phyloP scores from a whole-genome alignment of 64 coral and sea anemone genomes.

The Pocillopora damicornis region DNA sequence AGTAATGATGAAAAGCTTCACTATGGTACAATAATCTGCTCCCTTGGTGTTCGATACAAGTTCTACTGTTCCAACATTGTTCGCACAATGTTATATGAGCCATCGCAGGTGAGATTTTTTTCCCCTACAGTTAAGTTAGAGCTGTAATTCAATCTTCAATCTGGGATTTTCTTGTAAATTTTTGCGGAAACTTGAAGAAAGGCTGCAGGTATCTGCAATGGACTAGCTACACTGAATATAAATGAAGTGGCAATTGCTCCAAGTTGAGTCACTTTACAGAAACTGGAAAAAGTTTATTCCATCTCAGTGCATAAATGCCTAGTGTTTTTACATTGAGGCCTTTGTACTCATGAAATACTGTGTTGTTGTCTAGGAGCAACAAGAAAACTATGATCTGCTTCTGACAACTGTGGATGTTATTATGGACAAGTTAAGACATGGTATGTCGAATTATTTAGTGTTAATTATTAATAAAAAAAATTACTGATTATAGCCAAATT shows the following conservation, averaged over 20 bases:
- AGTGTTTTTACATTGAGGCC: no score
- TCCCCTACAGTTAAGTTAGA: neutral
- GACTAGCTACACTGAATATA: no score
- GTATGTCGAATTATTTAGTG: conserved; percentile 14
- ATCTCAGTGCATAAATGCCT: no score
- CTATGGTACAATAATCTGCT: conserved; percentile 96
- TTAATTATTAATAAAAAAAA: neutral
- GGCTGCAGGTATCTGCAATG: no score
- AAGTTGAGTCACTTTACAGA: no score
- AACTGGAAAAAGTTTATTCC: no score
- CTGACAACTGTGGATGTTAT: conserved; percentile 70
- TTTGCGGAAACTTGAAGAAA: no score
- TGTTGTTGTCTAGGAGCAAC: conserved; percentile 65
- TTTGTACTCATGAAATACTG: neutral
- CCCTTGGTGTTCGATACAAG: conserved; percentile 93
- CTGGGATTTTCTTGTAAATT: neutral
- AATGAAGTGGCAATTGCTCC: no score
- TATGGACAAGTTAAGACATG: conserved; percentile 92
- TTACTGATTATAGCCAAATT: neutral
- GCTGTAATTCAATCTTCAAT: neutral
- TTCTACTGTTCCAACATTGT: conserved; percentile 97
- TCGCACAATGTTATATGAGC: conserved; percentile 94
- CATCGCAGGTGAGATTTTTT: conserved; percentile 64
- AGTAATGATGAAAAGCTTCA: conserved; percentile 93
- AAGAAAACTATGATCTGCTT: conserved; percentile 88